Percentiles rank a stretch among this genome's conserved stretches.
phyloP scores from a whole-genome alignment of 2,888 invertebrate species.

The Cerastoderma edule region DNA sequence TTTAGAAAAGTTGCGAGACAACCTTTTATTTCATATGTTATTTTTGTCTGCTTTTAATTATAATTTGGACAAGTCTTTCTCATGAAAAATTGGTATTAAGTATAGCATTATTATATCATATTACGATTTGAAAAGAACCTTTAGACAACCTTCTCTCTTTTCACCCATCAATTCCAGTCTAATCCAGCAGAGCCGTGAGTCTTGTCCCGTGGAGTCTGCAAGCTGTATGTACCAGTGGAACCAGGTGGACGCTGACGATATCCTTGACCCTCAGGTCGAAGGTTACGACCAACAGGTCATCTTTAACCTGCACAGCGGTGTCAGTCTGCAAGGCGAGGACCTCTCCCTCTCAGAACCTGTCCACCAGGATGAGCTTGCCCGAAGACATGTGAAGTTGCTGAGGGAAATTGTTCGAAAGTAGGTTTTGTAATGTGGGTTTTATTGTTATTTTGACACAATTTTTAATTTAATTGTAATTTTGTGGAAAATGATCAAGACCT shows the following conservation, averaged over 20 bases:
- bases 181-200: conserved; percentile 67
- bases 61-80: no score
- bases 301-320: conserved; percentile 68
- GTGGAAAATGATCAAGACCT: not conserved
- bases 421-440: no score
- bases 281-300: conserved; percentile 53
- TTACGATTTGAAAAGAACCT: no score
- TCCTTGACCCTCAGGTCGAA: conserved; percentile 59
- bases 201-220: conserved; percentile 59
- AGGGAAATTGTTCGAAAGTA: conserved; percentile 64
- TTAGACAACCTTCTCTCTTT: no score
- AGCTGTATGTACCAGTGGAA: conserved; percentile 72
- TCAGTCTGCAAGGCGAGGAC: conserved; percentile 31
- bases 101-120: no score
- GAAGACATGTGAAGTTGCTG: conserved; percentile 58
- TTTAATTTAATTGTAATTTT: not conserved
- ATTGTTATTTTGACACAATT: not conserved
- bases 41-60: no score
- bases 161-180: no score
- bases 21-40: no score
- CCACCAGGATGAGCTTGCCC: conserved; percentile 36
- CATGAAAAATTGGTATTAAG: no score
- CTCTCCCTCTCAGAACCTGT: conserved; percentile 20
- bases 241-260: conserved; percentile 69
- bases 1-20: no score